Evolutionary conservation across 1,140 invertebrate species (phyloP).

Genomic region (Chionoecetes opilio): DNA sequence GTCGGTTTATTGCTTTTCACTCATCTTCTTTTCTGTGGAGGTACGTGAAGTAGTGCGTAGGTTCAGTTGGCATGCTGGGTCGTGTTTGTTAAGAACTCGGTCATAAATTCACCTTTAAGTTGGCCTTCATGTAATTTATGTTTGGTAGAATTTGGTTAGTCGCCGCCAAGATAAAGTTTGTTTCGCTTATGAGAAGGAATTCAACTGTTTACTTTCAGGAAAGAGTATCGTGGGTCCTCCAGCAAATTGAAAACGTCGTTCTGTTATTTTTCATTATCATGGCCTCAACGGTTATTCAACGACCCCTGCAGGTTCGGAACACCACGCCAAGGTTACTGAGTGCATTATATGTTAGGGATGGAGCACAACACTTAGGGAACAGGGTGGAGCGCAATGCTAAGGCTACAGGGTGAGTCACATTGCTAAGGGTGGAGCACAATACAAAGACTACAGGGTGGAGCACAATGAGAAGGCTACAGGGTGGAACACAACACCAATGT

Average conservation of each 20-base stretch:
- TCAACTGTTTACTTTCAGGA: neutral
- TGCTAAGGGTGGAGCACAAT: too few species aligned
- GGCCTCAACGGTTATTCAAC: too few species aligned
- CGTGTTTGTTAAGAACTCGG: neutral
- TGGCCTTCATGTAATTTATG: neutral
- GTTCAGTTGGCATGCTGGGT: neutral
- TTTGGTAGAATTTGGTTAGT: constrained; percentile 6
- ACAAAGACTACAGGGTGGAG: too few species aligned
- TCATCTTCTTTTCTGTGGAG: neutral
- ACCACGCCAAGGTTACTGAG: neutral
- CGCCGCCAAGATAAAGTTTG: neutral
- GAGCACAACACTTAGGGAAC: too few species aligned
- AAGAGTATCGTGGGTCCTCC: neutral
- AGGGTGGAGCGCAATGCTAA: too few species aligned
- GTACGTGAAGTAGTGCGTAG: neutral
- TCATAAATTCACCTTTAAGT: neutral
- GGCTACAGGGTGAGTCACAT: too few species aligned
- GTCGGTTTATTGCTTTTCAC: neutral
- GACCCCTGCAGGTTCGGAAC: neutral
- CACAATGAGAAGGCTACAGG: too few species aligned
- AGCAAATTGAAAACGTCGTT: neutral
- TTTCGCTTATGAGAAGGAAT: constrained; percentile 13
- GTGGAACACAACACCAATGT: too few species aligned
- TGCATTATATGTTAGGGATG: too few species aligned
- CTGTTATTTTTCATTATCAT: neutral